Conservation (phyloP, 2,888 invertebrate species). For the Apantesis nais region DNA sequence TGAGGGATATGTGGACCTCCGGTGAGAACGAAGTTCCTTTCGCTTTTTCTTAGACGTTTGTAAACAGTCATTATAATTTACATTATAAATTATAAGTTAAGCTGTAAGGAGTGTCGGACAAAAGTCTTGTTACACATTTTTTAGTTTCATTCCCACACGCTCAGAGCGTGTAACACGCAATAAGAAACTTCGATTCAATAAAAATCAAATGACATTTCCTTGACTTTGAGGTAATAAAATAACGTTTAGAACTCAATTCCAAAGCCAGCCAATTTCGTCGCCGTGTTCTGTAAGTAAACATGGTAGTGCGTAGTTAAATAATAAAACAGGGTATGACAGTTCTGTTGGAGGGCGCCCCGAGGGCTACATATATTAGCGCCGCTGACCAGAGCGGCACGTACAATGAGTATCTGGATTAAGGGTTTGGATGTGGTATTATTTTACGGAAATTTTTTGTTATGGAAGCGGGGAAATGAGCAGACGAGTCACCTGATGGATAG, state of each 20-base stretch:
- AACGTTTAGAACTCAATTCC: constrained; percentile 2
- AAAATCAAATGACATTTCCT: neutral
- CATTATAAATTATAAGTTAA: no score
- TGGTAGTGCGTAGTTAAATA: constrained; percentile 51
- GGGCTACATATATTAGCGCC: constrained; percentile 77
- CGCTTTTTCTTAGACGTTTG: no score
- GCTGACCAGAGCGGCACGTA: constrained; percentile 45
- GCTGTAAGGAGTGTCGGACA: no score
- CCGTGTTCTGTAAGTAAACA: constrained; percentile 5
- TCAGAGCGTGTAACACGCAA: no score
- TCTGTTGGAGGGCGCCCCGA: constrained; percentile 53
- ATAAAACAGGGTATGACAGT: constrained; percentile 64
- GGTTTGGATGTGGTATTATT: constrained; percentile 6
- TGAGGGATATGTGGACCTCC: no score
- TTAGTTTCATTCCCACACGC: no score
- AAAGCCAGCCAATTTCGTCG: constrained; percentile 8
- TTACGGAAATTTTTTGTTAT: neutral
- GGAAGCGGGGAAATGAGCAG: no score
- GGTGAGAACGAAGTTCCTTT: no score
- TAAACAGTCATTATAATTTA: no score
- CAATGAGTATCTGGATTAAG: neutral
- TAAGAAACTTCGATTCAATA: no score
- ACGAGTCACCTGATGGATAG: no score
- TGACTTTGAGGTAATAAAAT: neutral
- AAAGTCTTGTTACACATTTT: no score